Base-by-base conservation (phyloP, 1,140 invertebrate species). In the Camponotus floridanus region DNA sequence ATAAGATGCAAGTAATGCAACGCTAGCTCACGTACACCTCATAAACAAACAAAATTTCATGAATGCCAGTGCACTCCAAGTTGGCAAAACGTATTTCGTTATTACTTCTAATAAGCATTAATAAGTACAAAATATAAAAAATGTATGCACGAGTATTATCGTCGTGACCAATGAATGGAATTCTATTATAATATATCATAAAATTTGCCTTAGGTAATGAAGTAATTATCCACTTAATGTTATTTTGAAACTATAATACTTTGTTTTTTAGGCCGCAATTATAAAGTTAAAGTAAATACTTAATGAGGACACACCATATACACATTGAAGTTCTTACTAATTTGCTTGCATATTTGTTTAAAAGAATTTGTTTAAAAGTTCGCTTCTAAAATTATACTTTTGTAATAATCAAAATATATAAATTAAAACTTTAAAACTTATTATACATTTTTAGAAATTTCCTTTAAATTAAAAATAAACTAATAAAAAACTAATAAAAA, bases 1-100 rank as follows among this genome's bases (percentile, higher is more conserved):
- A 86, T 86, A 83, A 81, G 11, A 8, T 26, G n/a, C 55, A 70
- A 51, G 36, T 48, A 68, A 80, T 86, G 42, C 11, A 31, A 31
- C 11, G 21, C n/a, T 5, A 8, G 61, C 64, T 81, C 39, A 59
- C 48, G 39, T 79, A 51, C 13, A 15, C 15, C 61, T 33, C 13
- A 26, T 42, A 18, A 21, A 31, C 68, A 51, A n/a, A 33, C 36
- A 18, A 26, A 68, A 85, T 51, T 85, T 85, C 48, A 81, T 48
- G 26, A 67, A 85, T 68, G 42, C 18, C 64, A 55, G 6, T 55
- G n/a, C 31, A 57, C 26, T 48, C 33, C 11, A 33, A 39, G 31
- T 83, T 70, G 13, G 26, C 21, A n/a, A 7, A n/a, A 26, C 6
- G 33, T 13, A 2, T 81, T 81, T 61, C 1, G 4, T 70, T 48